Evolutionary conservation across 2,797 vertebrate genomes (phyloP).

Genomic region (Pitangus sulphuratus): DNA sequence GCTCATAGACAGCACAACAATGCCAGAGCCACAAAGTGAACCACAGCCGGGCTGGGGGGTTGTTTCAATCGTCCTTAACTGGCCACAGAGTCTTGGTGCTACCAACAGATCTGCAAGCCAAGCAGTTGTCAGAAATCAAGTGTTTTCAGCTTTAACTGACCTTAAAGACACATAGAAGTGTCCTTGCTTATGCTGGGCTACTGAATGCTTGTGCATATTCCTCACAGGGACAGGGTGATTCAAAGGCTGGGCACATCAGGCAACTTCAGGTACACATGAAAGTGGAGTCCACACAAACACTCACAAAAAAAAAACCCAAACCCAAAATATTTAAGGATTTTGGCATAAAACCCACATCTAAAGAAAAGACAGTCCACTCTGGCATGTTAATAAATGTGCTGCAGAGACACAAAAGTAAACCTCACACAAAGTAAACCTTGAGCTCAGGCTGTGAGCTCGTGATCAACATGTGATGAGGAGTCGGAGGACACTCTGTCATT

Average conservation of each 20-base stretch:
- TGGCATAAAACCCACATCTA: neutral
- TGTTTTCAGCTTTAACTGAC: neutral
- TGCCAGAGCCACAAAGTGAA: neutral
- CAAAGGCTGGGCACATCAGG: neutral
- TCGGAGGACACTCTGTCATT: neutral
- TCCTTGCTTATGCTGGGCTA: neutral
- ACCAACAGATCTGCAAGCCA: neutral
- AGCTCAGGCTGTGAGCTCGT: neutral
- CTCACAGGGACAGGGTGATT: neutral
- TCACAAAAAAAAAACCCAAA: rapidly evolving
- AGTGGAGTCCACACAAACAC: neutral
- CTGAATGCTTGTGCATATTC: neutral
- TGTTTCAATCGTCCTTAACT: neutral
- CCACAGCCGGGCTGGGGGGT: neutral
- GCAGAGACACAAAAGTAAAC: neutral
- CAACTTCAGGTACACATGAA: neutral
- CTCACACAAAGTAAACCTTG: neutral
- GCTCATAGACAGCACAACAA: rapidly evolving
- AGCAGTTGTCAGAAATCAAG: neutral
- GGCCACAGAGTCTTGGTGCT: neutral
- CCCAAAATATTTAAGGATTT: neutral
- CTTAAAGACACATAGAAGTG: neutral
- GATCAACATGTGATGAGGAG: neutral
- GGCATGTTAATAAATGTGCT: neutral
- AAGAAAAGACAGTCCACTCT: neutral